Conservation (phyloP, 1,140 invertebrate species). For the Homarus americanus region DNA sequence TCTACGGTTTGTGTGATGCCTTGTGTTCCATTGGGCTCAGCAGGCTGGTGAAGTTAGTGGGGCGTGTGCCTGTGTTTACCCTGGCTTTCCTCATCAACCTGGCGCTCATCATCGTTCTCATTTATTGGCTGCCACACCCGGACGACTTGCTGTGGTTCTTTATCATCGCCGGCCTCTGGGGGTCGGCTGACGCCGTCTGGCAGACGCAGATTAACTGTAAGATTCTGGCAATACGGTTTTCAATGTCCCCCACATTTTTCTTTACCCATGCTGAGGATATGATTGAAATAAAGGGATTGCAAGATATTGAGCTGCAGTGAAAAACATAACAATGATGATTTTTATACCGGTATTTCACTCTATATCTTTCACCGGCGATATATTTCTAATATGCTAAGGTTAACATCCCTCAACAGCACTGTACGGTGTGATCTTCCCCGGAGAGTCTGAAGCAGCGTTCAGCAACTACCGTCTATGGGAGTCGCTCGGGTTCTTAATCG, state of each 20-base stretch:
- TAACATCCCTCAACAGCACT: slow-evolving; percentile 17
- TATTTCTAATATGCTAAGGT: not conserved
- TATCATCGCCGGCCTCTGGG: slow-evolving; percentile 95
- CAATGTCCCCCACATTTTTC: not conserved
- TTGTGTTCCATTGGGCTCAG: slow-evolving; percentile 93
- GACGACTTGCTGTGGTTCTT: slow-evolving; percentile 89
- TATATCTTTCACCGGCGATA: not conserved
- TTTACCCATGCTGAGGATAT: too few relatives aligned
- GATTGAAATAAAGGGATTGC: not conserved
- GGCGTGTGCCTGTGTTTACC: slow-evolving; percentile 90
- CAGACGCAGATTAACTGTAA: slow-evolving; percentile 95
- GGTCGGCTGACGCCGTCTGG: slow-evolving; percentile 97
- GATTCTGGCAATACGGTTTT: too few relatives aligned
- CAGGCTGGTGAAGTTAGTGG: slow-evolving; percentile 93
- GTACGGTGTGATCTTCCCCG: slow-evolving; percentile 88
- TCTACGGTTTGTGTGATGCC: slow-evolving; percentile 94
- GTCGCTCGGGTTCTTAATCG: slow-evolving; percentile 93
- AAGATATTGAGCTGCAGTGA: not conserved
- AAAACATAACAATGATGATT: not conserved
- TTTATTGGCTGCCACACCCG: slow-evolving; percentile 77
- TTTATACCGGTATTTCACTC: not conserved
- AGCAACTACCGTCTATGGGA: slow-evolving; percentile 98
- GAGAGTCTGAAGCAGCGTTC: slow-evolving; percentile 96
- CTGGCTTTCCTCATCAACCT: slow-evolving; percentile 88
- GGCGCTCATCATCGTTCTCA: slow-evolving; percentile 85